Base-by-base conservation (phyloP, 2,797 vertebrate genomes). In the Botia almorhae region DNA sequence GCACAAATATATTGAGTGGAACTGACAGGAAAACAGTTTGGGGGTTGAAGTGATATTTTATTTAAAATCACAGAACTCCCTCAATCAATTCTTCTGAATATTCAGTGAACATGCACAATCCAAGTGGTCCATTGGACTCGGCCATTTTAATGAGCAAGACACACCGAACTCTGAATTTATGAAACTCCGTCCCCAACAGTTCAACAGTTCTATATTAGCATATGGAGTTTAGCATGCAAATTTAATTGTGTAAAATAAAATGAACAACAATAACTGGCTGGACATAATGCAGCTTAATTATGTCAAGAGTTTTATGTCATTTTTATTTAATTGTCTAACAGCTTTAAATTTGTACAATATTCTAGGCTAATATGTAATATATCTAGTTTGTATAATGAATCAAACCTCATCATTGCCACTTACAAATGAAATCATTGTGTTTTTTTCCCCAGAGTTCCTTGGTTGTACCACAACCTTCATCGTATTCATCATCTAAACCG, bases 401-500 rank as follows among this genome's bases (percentile, higher is more conserved):
- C 10, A 23, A 60, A 23, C 56, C 3, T 60, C 11, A 2, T 26
- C 21, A 23, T 23, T 60, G 56, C 56, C 8, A 8, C 5, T 67
- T 10, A 67, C 56, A 68, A 36, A 55, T 16, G 56, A 43, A 67
- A 55, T 4, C 14, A 26, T 11, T 56, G 6, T 43, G 7, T 73
- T 1, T 89, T 71, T 75, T 48, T 63, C 33, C 0, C 60, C 87
- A 94, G 93, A 81, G 13, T 90, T 69, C 78, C 87, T 0, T 91
- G 92, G 92, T 88, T 95, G 6, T 95, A 88, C 71, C 79, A 39
- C 11, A 87, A 33, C 21, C 48, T 93, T 80, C 93, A 95, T 85
- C 86, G 81, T 21, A 50, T 64, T 63, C 94, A 95, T 83, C 94
- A 94, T 72, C 82, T 83, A 75, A 85, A 93, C 86, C 86, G 46